Evolutionary conservation across 2,797 vertebrate species (phyloP).

Genomic region (Ptychobarbus kaznakovi): DNA sequence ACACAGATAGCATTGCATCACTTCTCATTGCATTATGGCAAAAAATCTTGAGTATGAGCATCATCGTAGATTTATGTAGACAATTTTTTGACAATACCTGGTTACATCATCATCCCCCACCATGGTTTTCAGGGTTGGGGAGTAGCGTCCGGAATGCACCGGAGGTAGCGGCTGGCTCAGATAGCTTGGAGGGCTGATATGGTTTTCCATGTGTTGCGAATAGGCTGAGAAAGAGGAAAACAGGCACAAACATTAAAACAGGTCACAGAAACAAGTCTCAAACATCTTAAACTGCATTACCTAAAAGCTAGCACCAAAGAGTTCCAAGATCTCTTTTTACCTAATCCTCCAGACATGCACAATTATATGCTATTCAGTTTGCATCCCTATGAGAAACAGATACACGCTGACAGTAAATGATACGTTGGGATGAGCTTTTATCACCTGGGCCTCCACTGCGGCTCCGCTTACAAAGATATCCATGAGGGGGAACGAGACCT

Average conservation of each 20-base stretch:
- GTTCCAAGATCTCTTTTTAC: background rate
- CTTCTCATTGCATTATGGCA: background rate
- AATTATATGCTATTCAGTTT: background rate
- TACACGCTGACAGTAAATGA: conserved; percentile 25
- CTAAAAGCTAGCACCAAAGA: background rate
- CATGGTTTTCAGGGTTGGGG: conserved; percentile 87
- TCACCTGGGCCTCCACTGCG: conserved; percentile 13
- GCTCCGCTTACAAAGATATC: conserved; percentile 37
- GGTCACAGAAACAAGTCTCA: background rate
- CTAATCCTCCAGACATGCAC: background rate
- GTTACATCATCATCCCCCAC: conserved; percentile 90
- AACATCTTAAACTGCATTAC: background rate
- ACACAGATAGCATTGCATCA: background rate
- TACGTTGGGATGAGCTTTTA: conserved; percentile 20
- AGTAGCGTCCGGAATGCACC: conserved; percentile 86
- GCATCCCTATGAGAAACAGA: background rate
- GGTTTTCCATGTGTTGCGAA: conserved; percentile 91
- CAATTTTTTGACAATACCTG: conserved; percentile 76
- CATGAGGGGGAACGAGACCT: conserved; percentile 16
- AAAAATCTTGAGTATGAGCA: background rate
- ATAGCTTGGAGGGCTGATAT: conserved; percentile 86
- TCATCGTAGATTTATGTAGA: background rate
- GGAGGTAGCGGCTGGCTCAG: conserved; percentile 83
- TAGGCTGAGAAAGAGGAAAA: conserved; percentile 78
- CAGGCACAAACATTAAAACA: conserved; percentile 2